These are phyloP conservation scores for Melipona bicolor DNA, from an alignment of 2,888 invertebrate genomes.

Conservation along the genomic window DNA sequence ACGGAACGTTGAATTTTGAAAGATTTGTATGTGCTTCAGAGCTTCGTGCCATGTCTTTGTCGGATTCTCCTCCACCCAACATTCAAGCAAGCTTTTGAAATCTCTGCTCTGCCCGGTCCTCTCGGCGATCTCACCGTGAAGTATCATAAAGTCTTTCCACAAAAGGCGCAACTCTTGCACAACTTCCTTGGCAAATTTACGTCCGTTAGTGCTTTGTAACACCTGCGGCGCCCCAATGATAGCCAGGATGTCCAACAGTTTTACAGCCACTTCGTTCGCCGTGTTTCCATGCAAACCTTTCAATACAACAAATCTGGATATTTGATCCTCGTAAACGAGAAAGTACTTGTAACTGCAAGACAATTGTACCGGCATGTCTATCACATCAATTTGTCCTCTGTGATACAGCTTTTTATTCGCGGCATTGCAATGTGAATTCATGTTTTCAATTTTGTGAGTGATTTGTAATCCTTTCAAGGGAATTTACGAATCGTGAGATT, in stretches of 20 bases:
- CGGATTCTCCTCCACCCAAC: conserved; percentile 73
- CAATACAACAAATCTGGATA: conserved; percentile 74
- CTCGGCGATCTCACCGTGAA: conserved; percentile 68
- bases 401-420: conserved; percentile 32
- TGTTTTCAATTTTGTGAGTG: conserved; percentile 20
- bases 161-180: conserved; percentile 69
- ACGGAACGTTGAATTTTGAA: conserved; percentile 71
- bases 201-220: conserved; percentile 75
- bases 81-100: conserved; percentile 68
- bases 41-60: conserved; percentile 72
- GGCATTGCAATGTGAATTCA: conserved; percentile 27
- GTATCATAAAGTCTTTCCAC: conserved; percentile 71
- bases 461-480: neutral
- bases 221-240: conserved; percentile 77
- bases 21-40: conserved; percentile 73
- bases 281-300: conserved; percentile 67
- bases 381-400: conserved; percentile 74
- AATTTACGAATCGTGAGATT: neutral
- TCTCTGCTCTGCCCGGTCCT: conserved; percentile 59
- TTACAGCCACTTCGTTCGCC: conserved; percentile 67
- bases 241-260: conserved; percentile 73
- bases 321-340: conserved; percentile 75
- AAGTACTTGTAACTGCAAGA: conserved; percentile 65
- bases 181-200: conserved; percentile 72
- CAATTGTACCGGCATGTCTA: conserved; percentile 71